Evolutionary conservation across 2,113 vertebrate species (phyloP), one percentile per base, ranked within the genome.

Genomic region (Trichomycterus rosablanca): DNA sequence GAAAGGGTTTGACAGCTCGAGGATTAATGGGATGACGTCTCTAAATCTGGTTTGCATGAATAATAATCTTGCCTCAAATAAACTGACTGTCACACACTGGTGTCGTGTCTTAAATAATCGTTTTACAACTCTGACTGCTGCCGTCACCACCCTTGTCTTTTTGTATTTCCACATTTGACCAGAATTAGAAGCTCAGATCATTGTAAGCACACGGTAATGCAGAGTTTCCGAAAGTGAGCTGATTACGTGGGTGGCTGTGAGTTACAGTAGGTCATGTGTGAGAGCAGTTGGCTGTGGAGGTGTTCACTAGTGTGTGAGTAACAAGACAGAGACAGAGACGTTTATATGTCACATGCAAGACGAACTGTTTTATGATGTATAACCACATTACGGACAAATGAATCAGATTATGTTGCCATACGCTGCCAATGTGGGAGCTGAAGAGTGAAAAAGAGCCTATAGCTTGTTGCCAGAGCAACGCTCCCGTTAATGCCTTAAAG

Each of bases 381-480:
- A 30, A 20, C 9, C 18, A 15, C 15, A 40, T 22, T 20, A 63
- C 11, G 40, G 28, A 32, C 14, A 65, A 48, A 70, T 54, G 18
- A 57, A 68, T 42, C 7, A 34, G 43, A 54, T 23, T 54, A 30
- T 32, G 24, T 18, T 30, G 59, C 24, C 24, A 9, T 39, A 35
- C 1, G 12, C 32, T 26, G 7, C 59, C 42, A 26, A 50, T 59
- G 46, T 40, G 18, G 43, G 51, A 43, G 24, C 51, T 30, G 34
- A 23, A 20, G 46, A 43, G 12, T 35, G 30, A 48, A 65, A 64
- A 37, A 45, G 20, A 65, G 43, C 42, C 43, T 28, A 59, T 45
- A 52, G 37, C 12, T 58, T 46, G 59, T 63, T 63, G 30, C 44
- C 67, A 59, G 39, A 70, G 60, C 54, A 59, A 65, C 62, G 39